Evolutionary conservation across 1,140 invertebrate genomes (phyloP), one percentile per base, ranked within the genome.

Genomic region (Dendroctonus ponderosae): DNA sequence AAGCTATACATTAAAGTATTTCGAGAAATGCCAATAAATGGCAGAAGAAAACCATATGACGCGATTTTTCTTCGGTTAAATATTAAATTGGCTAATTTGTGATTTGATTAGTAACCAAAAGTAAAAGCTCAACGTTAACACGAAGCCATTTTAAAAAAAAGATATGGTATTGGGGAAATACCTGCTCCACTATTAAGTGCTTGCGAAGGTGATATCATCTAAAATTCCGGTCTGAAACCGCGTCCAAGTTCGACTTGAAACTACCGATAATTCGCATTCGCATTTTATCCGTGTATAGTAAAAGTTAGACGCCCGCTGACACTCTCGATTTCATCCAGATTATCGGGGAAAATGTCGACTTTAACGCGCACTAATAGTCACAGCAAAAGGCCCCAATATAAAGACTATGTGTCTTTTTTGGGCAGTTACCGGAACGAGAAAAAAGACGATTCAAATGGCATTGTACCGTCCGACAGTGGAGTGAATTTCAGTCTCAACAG

Each of bases 321-420:
- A 57, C 66, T 68, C 53, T 67, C 66, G 51, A 38, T 67, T 66
- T 66, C 64, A 46, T 43, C 7, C 37, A 38, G 38, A 42, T 14
- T 26, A 26, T 26, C 26, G 26, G 26, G 26, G 6, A 67, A 15
- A 44, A 70, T 72, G 71, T 69, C 68, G 42, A 67, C 61, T 38
- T 26, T 70, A 38, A 64, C 65, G 51, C 62, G 64, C 42, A 53
- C 63, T 7, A 66, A 70, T 59, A 57, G 59, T 11, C 43, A 63
- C 40, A 65, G 42, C 15, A 62, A 59, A 52, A 71, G 66, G 39
- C 67, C 61, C 3, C 60, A 69, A 37, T 76, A 75, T 44, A 75
- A 72, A 49, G 74, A 75, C 26, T 76, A 76, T 62, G 69, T 71
- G 14, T 70, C 68, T 38, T 76, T 75, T 61, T 56, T 76, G 52